Percentiles rank a stretch among this genome's conserved stretches.
phyloP scores from a whole-genome alignment of 2,113 vertebrate genomes.

The Oreochromis spilurus region DNA sequence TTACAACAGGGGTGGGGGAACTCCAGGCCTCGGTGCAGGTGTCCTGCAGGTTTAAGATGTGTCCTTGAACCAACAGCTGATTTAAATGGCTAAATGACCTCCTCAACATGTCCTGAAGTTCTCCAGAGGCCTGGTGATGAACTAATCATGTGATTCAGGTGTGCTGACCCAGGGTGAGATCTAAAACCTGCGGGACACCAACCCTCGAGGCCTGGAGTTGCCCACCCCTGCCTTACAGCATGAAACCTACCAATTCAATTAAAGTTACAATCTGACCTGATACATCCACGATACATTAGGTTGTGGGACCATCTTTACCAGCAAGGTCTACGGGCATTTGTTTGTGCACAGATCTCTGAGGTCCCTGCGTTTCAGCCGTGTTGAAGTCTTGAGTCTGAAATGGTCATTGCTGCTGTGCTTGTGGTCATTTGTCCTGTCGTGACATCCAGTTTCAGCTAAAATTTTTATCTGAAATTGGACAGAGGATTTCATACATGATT shows the following conservation, averaged over 20 bases:
- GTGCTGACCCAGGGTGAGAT: not conserved
- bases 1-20: accelerated
- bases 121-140: not conserved
- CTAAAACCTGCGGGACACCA: not conserved
- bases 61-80: not conserved
- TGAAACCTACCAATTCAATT: not conserved
- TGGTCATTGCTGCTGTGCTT: not conserved
- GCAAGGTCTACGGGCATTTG: not conserved
- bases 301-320: not conserved
- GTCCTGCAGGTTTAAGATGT: not conserved
- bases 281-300: not conserved
- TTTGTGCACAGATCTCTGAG: too few relatives aligned
- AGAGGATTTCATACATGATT: not conserved
- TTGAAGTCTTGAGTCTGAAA: not conserved
- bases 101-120: not conserved
- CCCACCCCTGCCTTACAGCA: not conserved
- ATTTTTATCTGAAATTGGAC: not conserved
- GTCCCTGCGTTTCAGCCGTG: too few relatives aligned
- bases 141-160: not conserved
- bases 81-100: not conserved
- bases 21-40: accelerated
- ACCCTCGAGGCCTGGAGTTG: not conserved
- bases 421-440: not conserved
- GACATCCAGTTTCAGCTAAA: not conserved
- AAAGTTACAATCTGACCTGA: not conserved